Conservation (phyloP, 1,140 invertebrate genomes). For the Sinonovacula constricta region DNA sequence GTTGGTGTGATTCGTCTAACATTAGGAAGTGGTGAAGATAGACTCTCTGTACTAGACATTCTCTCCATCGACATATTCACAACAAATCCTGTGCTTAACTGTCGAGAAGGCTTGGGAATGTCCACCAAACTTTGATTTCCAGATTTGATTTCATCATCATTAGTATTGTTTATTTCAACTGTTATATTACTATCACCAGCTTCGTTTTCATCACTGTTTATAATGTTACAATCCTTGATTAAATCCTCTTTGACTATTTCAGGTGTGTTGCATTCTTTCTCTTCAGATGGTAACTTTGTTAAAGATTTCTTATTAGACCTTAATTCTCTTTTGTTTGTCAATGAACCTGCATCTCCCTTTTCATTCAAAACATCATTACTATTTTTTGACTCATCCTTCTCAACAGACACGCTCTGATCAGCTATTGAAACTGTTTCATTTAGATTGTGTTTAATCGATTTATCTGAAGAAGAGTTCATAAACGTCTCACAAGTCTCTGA, state of each 20-base stretch:
- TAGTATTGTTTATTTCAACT: background rate
- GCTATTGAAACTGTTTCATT: no score
- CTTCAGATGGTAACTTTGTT: background rate
- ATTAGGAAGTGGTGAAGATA: background rate
- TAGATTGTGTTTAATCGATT: no score
- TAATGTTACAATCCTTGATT: background rate
- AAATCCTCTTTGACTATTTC: background rate
- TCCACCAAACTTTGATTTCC: background rate
- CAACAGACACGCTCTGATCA: no score
- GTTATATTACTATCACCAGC: background rate
- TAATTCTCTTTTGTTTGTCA: no score
- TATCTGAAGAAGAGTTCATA: no score
- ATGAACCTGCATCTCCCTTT: no score
- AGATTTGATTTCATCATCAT: background rate
- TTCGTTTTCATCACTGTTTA: background rate
- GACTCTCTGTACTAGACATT: slow-evolving; percentile 25
- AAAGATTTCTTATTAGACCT: no score
- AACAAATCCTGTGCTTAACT: slow-evolving; percentile 41
- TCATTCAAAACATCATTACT: no score
- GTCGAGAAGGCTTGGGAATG: slow-evolving; percentile 5
- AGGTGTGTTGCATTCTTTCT: background rate
- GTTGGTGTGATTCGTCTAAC: slow-evolving; percentile 14
- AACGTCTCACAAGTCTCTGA: no score
- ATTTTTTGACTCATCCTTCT: no score
- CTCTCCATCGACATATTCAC: slow-evolving; percentile 21